A percentile compares a stretch with the other conserved stretches of the same genome.
Conservation (phyloP, 2,797 vertebrate genomes). For the Lates japonicus region DNA sequence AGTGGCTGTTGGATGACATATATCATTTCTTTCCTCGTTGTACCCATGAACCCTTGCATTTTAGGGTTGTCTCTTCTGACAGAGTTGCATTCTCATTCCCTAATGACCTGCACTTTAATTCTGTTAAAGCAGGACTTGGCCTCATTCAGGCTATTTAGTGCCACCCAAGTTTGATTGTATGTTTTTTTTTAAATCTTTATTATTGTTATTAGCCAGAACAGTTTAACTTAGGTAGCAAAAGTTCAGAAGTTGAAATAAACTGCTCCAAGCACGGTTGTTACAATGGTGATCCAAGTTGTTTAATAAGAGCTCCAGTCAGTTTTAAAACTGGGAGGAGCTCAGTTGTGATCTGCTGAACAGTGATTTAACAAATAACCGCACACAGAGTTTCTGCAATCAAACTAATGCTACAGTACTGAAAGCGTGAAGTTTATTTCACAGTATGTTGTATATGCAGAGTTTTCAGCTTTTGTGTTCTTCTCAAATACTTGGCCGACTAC, state of each 20-base stretch:
- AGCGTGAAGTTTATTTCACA: neutral
- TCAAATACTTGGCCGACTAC: neutral
- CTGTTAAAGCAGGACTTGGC: slow-evolving; percentile 3
- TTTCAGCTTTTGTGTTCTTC: slow-evolving; percentile 4
- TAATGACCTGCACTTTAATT: neutral
- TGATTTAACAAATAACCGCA: neutral
- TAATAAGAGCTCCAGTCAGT: neutral
- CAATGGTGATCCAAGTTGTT: neutral
- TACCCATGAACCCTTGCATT: neutral
- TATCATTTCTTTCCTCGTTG: neutral
- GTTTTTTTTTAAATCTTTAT: neutral
- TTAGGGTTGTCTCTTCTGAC: neutral
- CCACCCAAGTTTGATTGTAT: neutral
- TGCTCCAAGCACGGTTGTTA: neutral
- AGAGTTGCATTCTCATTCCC: neutral
- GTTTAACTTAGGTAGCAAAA: neutral
- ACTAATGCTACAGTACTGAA: neutral
- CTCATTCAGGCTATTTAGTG: neutral
- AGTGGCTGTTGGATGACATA: slow-evolving; percentile 2
- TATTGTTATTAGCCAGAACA: neutral
- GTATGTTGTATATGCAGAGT: neutral
- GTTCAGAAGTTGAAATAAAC: neutral
- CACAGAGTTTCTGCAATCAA: neutral
- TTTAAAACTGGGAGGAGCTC: neutral
- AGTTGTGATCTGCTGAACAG: neutral